These are phyloP conservation scores for Ceratina calcarata DNA, from an alignment of 1,140 invertebrate genomes.

Conservation along the genomic window DNA sequence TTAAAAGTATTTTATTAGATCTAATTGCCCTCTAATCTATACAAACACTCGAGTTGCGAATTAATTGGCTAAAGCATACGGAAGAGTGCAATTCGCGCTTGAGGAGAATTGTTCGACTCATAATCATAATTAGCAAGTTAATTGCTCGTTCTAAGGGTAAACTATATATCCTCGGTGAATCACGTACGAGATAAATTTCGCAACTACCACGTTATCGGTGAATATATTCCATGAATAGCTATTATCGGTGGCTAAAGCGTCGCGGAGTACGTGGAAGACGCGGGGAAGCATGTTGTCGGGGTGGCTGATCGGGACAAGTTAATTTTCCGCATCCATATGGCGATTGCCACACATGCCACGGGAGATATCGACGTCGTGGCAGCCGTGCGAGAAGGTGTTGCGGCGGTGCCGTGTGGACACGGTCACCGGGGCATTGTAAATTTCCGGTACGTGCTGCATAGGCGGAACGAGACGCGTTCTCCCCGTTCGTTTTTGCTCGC, in stretches of 20 bases:
- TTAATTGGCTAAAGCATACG: too few species aligned
- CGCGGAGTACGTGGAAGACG: background rate
- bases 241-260: conserved; percentile 13
- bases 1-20: too few species aligned
- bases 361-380: conserved; percentile 1
- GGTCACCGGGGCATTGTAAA: conserved; percentile 59
- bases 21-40: too few species aligned
- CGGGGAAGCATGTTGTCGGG: conserved; percentile 27
- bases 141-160: background rate
- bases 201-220: background rate
- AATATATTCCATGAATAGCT: background rate
- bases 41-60: too few species aligned
- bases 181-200: background rate
- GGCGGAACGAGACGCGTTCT: conserved; percentile 32
- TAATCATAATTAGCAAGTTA: too few species aligned
- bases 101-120: background rate
- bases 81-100: background rate
- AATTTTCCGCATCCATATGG: conserved; percentile 43
- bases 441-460: conserved; percentile 49
- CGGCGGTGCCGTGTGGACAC: conserved; percentile 7
- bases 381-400: conserved; percentile 35
- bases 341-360: conserved; percentile 27
- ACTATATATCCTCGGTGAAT: background rate
- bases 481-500: background rate
- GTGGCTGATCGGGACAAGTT: conserved; percentile 42